These are phyloP conservation scores for Choloepus didactylus DNA, from an alignment of 2,797 vertebrate species.

Conservation along the genomic window DNA sequence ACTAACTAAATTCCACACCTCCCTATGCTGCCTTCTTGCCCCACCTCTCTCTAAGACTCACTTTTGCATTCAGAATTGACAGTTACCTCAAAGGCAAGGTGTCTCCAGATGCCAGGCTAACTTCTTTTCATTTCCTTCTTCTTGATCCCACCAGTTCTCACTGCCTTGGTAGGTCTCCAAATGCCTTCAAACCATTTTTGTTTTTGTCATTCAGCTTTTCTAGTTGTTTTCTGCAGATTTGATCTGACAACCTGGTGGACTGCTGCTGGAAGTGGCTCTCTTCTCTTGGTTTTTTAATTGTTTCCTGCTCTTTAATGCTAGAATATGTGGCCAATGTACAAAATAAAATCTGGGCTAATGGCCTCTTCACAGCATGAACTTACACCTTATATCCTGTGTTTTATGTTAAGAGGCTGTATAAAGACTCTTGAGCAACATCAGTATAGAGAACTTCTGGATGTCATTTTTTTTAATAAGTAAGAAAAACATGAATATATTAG, in stretches of 20 bases:
- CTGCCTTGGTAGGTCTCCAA: background rate
- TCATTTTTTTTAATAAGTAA: background rate
- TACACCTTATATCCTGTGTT: background rate
- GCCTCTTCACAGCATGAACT: background rate
- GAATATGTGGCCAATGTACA: background rate
- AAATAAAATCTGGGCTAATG: background rate
- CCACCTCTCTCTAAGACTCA: background rate
- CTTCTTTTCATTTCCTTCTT: background rate
- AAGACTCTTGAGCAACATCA: background rate
- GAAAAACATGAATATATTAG: background rate
- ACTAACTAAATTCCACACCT: too few relatives aligned
- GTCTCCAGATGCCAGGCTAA: background rate
- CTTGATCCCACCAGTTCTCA: background rate
- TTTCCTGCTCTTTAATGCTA: constrained; percentile 8
- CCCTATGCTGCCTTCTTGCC: too few relatives aligned
- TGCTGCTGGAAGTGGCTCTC: background rate
- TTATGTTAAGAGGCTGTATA: background rate
- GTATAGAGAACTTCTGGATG: constrained; percentile 4
- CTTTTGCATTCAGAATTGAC: constrained; percentile 30
- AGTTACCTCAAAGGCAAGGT: background rate
- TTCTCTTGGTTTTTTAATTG: constrained; percentile 20
- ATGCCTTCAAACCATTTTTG: constrained; percentile 5
- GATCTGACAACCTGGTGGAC: background rate
- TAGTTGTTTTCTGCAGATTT: constrained; percentile 41
- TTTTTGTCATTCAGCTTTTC: constrained; percentile 13